Conservation (phyloP, 2,113 vertebrate genomes). For the Mellivora capensis region DNA sequence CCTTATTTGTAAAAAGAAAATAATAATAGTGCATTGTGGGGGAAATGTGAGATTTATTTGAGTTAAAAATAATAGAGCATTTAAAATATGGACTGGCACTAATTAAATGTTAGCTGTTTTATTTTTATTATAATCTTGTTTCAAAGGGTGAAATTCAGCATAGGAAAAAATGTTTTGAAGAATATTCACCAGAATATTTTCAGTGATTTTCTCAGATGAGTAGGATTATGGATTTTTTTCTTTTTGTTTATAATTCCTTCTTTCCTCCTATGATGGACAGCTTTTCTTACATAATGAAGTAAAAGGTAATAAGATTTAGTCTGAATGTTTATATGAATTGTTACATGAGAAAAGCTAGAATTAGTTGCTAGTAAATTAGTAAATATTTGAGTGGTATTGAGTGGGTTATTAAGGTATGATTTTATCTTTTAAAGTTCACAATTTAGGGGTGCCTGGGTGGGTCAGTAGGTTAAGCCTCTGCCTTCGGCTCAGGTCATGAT, state of each 20-base stretch:
- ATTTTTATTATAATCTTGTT: not conserved
- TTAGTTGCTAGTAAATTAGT: not conserved
- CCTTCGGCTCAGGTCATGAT: too few relatives aligned
- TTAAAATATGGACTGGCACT: not conserved
- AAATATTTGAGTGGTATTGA: not conserved
- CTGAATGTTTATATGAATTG: not conserved
- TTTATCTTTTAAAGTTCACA: not conserved
- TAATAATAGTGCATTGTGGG: not conserved
- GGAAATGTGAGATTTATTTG: not conserved
- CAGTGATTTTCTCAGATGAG: not conserved
- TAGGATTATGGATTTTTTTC: not conserved
- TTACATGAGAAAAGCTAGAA: not conserved
- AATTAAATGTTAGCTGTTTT: not conserved
- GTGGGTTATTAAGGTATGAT: not conserved
- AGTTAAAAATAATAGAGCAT: constrained; percentile 9
- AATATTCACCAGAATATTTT: not conserved
- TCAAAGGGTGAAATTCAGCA: not conserved
- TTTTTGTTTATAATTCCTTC: not conserved
- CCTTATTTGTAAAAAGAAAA: constrained; percentile 24
- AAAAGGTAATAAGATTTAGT: not conserved
- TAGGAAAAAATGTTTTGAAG: not conserved
- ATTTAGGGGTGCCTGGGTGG: not conserved
- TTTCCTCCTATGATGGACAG: not conserved
- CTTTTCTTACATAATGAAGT: constrained; percentile 24
- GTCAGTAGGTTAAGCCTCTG: too few relatives aligned